Evolutionary conservation across 2,888 invertebrate species (phyloP).

Genomic region (Polydrusus pterygomalis): DNA sequence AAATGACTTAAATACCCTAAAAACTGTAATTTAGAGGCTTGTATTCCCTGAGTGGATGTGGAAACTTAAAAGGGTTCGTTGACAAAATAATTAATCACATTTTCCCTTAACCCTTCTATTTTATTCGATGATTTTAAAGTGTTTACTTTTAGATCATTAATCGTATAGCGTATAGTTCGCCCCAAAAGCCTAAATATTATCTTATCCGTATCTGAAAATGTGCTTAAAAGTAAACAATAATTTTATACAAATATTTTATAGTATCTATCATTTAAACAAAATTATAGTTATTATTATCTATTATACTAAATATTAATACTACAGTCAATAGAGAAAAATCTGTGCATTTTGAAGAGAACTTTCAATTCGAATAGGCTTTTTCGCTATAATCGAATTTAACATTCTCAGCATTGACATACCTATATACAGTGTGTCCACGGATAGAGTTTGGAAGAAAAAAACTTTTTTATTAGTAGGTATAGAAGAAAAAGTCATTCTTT

Average conservation of each 20-base stretch:
- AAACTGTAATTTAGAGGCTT: conserved; percentile 6
- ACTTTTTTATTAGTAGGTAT: too few species aligned
- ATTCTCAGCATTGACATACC: too few species aligned
- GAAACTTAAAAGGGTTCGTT: conserved; percentile 10
- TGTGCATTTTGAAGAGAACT: too few species aligned
- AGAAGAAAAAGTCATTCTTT: too few species aligned
- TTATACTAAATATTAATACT: not conserved
- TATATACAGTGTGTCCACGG: too few species aligned
- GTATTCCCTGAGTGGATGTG: not conserved
- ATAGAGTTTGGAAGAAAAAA: too few species aligned
- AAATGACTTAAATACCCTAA: not conserved
- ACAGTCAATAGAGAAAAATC: too few species aligned
- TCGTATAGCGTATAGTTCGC: not conserved
- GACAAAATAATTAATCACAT: conserved; percentile 10
- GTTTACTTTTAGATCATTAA: conserved; percentile 11
- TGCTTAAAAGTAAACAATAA: not conserved
- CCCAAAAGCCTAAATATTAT: not conserved
- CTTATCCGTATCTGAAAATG: not conserved
- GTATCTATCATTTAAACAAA: too few species aligned
- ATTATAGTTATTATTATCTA: not conserved
- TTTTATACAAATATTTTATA: too few species aligned
- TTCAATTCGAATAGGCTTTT: too few species aligned
- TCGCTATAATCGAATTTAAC: too few species aligned
- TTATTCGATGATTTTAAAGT: conserved; percentile 17
- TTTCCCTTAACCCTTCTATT: conserved; percentile 13